Evolutionary conservation across 2,888 invertebrate genomes (phyloP).

Genomic region (Lordiphosa andalusiaca): DNA sequence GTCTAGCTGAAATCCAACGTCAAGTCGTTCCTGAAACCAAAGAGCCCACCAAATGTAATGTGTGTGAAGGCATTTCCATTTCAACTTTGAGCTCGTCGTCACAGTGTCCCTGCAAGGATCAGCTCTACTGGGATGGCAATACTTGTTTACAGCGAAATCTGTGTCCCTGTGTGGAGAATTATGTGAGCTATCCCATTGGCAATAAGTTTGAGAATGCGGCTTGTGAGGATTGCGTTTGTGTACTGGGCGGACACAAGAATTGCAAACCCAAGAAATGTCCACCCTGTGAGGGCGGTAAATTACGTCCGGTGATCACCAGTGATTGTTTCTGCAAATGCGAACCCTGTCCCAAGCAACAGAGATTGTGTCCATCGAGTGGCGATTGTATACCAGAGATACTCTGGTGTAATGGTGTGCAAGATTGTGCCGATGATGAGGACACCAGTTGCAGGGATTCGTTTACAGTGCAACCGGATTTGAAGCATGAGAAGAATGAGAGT

Average conservation of each 20-base stretch:
- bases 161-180: conserved; percentile 89
- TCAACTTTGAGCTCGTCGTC: conserved; percentile 25
- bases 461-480: conserved; percentile 58
- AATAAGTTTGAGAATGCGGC: conserved; percentile 85
- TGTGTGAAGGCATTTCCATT: conserved; percentile 77
- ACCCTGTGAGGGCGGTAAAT: conserved; percentile 82
- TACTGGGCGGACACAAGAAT: conserved; percentile 86
- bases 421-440: conserved; percentile 91
- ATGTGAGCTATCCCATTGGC: conserved; percentile 88
- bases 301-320: conserved; percentile 83
- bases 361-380: conserved; percentile 87
- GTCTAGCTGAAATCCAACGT: conserved; percentile 63
- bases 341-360: conserved; percentile 85
- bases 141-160: conserved; percentile 86
- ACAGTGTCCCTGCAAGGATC: conserved; percentile 82
- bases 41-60: conserved; percentile 81
- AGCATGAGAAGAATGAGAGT: conserved; percentile 68
- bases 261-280: conserved; percentile 87
- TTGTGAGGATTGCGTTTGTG: conserved; percentile 90
- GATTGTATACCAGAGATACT: conserved; percentile 85
- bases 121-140: conserved; percentile 87
- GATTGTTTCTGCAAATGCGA: conserved; percentile 90
- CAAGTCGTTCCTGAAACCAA: conserved; percentile 32
- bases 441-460: conserved; percentile 82
- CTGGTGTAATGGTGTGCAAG: conserved; percentile 91